These are phyloP conservation scores for Scolopax rusticola DNA, from an alignment of 2,797 vertebrate species.

Conservation along the genomic window DNA sequence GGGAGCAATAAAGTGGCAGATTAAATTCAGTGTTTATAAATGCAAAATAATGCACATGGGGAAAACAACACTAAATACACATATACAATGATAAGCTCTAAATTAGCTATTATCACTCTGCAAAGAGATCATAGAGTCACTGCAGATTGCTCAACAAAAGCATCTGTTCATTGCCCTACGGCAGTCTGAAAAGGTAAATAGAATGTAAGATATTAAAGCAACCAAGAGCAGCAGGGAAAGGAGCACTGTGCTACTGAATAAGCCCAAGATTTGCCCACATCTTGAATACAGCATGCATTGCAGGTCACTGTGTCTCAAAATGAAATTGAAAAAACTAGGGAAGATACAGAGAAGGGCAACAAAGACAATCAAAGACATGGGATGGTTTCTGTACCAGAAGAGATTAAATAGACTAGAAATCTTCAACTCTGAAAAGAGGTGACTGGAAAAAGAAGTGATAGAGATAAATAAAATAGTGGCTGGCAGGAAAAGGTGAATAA, in stretches of 20 bases:
- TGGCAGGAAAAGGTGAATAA: neutral
- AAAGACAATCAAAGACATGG: neutral
- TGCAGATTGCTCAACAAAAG: constrained; percentile 56
- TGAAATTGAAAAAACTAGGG: neutral
- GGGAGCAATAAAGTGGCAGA: constrained; percentile 48
- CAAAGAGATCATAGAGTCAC: constrained; percentile 40
- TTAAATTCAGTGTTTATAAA: constrained; percentile 65
- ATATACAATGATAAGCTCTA: constrained; percentile 59
- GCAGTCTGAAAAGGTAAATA: constrained; percentile 64
- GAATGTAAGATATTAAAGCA: neutral
- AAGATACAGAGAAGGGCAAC: neutral
- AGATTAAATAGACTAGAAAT: neutral
- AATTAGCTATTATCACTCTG: constrained; percentile 70
- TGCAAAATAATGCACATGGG: constrained; percentile 53
- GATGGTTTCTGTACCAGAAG: neutral
- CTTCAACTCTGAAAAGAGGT: neutral
- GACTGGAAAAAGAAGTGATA: neutral
- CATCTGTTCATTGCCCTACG: constrained; percentile 45
- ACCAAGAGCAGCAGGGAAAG: neutral
- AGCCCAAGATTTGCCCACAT: neutral
- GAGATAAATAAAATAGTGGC: neutral
- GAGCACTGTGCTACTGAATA: neutral
- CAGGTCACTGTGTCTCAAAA: neutral
- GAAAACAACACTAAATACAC: constrained; percentile 69
- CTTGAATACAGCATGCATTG: neutral